Percentiles rank a stretch among this genome's conserved stretches.
These are phyloP conservation scores for Gryon sp. DNA, from an alignment of 1,140 invertebrate species.

Conservation along the genomic window DNA sequence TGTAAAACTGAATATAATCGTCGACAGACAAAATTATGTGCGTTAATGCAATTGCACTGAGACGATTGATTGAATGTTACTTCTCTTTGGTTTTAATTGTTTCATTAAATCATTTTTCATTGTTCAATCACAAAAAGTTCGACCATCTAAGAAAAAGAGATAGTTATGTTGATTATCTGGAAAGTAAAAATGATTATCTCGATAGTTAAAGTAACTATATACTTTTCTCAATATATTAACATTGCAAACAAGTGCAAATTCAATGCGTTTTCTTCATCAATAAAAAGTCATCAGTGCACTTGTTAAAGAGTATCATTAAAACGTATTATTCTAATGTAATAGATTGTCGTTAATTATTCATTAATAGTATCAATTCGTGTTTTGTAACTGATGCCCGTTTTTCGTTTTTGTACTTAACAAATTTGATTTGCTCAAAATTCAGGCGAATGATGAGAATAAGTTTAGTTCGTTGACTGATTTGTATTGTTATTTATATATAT, in stretches of 20 bases:
- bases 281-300: no score
- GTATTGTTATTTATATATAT: background rate
- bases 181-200: no score
- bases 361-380: slow-evolving; percentile 17
- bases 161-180: no score
- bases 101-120: background rate
- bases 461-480: slow-evolving; percentile 23
- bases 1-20: slow-evolving; percentile 31
- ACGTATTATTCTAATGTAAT: background rate
- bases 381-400: slow-evolving; percentile 1
- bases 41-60: slow-evolving; percentile 7
- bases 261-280: no score
- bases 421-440: slow-evolving; percentile 25
- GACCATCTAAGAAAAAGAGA: no score
- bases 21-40: slow-evolving; percentile 1
- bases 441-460: background rate
- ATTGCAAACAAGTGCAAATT: no score
- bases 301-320: no score
- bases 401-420: slow-evolving; percentile 6
- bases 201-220: no score
- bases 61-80: background rate
- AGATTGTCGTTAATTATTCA: slow-evolving; percentile 12
- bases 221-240: no score
- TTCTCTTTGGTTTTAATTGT: no score
- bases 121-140: no score